Percentiles rank a stretch among this genome's conserved stretches.
phyloP scores from a whole-genome alignment of 2,113 vertebrate genomes.

The Mirza zaza region DNA sequence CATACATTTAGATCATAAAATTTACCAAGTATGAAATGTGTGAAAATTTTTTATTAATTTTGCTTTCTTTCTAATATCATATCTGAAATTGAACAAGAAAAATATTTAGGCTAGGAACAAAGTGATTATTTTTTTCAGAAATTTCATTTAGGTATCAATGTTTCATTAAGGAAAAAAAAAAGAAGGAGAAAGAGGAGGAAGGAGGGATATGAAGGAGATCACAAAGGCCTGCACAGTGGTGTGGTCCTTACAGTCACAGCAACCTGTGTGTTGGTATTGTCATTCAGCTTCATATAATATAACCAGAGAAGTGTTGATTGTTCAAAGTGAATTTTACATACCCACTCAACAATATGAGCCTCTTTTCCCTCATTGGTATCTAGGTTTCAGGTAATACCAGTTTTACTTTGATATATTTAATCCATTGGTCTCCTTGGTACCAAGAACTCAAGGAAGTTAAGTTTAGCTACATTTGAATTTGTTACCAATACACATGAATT shows the following conservation, averaged over 20 bases:
- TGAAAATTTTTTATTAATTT: neutral
- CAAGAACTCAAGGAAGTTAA: neutral
- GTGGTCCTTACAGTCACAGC: neutral
- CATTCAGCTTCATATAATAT: neutral
- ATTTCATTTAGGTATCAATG: neutral
- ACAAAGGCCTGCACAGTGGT: fast-evolving
- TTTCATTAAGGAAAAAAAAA: neutral
- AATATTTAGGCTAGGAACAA: neutral
- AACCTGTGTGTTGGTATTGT: fast-evolving
- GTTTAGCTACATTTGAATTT: neutral
- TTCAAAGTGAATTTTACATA: neutral
- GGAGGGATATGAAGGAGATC: no score
- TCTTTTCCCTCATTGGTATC: neutral
- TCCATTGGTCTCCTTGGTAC: neutral
- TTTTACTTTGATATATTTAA: neutral
- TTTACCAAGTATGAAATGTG: neutral
- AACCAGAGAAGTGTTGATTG: neutral
- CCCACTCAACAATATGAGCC: neutral
- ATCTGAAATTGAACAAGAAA: neutral
- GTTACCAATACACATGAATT: neutral
- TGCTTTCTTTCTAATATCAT: neutral
- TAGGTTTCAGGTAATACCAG: neutral
- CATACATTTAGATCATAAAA: neutral
- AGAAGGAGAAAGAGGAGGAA: neutral
- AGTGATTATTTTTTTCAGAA: neutral